A percentile compares a stretch with the other conserved stretches of the same genome.
These are phyloP conservation scores for Gobiocypris rarus DNA, from an alignment of 2,113 vertebrate species.

Conservation along the genomic window DNA sequence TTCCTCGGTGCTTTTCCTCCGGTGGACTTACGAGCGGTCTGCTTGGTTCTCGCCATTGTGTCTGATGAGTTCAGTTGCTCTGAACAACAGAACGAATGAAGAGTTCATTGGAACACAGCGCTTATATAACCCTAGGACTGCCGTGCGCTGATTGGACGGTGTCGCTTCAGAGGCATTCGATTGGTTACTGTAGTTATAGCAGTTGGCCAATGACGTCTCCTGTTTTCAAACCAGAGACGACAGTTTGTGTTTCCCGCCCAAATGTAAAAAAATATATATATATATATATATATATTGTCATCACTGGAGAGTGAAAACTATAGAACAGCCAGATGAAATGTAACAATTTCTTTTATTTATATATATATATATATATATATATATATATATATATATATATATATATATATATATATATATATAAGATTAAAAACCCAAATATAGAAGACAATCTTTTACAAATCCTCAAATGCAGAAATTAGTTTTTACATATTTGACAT, in stretches of 20 bases:
- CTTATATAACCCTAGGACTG: not conserved
- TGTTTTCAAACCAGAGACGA: not conserved
- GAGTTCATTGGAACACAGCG: fast-evolving
- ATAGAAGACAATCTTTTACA: no score
- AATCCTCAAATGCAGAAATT: no score
- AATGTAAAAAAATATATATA: no score
- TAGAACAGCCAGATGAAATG: no score
- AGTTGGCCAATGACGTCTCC: not conserved
- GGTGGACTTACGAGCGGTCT: not conserved
- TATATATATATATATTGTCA: no score
- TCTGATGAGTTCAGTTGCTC: fast-evolving
- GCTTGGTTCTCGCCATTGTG: not conserved
- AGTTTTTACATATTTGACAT: no score
- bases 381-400: no score
- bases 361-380: no score
- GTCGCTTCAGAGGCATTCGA: not conserved
- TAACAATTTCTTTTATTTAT: no score
- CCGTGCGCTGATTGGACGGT: not conserved
- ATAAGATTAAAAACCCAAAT: no score
- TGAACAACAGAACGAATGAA: fast-evolving
- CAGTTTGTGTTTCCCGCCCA: not conserved
- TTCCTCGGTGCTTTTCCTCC: constrained; percentile 19
- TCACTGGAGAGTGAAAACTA: no score
- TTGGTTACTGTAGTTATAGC: not conserved
- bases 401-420: no score